phyloP scores from a whole-genome alignment of 2,888 invertebrate genomes.

The Sericinus montela region DNA sequence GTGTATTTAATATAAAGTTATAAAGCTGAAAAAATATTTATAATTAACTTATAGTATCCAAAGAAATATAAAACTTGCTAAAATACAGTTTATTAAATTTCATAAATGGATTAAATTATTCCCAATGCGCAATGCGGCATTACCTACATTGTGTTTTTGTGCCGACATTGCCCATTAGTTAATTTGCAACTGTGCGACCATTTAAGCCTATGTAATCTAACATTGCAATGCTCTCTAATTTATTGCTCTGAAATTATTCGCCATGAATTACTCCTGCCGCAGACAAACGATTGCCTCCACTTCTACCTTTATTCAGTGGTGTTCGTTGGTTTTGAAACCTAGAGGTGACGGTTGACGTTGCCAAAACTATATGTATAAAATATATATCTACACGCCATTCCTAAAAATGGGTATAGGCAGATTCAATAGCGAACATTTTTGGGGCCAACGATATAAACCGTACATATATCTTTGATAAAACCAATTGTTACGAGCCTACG shows the following conservation, averaged over 20 bases:
- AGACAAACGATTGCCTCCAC: slow-evolving; percentile 11
- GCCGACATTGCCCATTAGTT: slow-evolving; percentile 17
- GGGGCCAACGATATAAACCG: too few species aligned
- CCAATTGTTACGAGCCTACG: too few species aligned
- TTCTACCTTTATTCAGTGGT: slow-evolving; percentile 5
- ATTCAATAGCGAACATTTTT: too few species aligned
- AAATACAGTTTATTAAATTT: too few species aligned
- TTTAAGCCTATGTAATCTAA: slow-evolving; percentile 22
- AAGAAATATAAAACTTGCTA: too few species aligned
- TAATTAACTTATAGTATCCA: too few species aligned
- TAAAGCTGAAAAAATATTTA: too few species aligned
- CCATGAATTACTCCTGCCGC: slow-evolving; percentile 14
- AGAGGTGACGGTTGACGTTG: too few species aligned
- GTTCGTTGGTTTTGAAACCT: background rate
- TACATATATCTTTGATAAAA: too few species aligned
- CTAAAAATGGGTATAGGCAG: too few species aligned
- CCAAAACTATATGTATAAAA: background rate
- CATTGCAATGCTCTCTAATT: slow-evolving; percentile 20
- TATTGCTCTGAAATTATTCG: slow-evolving; percentile 15
- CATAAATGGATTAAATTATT: background rate
- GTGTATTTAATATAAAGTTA: too few species aligned
- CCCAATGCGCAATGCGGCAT: slow-evolving; percentile 15
- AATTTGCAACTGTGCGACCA: slow-evolving; percentile 17
- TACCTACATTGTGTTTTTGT: slow-evolving; percentile 14
- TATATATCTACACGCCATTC: too few species aligned